Base-by-base conservation (phyloP, 2,113 vertebrate species). In the Suncus etruscus region DNA sequence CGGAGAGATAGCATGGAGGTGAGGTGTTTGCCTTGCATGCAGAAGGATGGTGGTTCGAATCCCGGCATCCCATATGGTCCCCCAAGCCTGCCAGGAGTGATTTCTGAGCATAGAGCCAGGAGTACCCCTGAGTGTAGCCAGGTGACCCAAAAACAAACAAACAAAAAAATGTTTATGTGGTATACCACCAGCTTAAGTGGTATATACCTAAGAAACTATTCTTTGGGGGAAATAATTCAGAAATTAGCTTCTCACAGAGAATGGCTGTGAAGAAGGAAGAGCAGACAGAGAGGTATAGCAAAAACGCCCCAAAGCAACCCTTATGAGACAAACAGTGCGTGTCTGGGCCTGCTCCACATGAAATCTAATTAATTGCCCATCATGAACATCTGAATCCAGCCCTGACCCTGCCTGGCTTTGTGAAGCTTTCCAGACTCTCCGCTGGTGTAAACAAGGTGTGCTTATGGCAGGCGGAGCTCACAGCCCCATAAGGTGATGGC, bases 351-450 rank as follows among this genome's bases (percentile, higher is more conserved):
- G 61, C 22, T 72, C 58, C 58, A 32, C 1, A 18, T 20, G 85
- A 25, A 25, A 8, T 58, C 51, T 3, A 80, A 73, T 73, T 70
- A 80, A 75, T 31, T 82, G 39, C 84, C 32, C 48, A 32, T 29
- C 22, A 66, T 39, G 39, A 39, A 27, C 39, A 85, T 6, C 31
- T 75, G 68, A 87, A 22, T 31, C 32, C 20, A 20, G 8, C 8
- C 89, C 24, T 79, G 39, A 31, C 45, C 24, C 51, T 68, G n/a
- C 48, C 93, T 47, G 85, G 29, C 39, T 80, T 86, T 39, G 51
- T 4, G 2, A 29, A 32, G 45, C 63, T 39, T 27, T 77, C 15
- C 70, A 85, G 14, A 85, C 0, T 32, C 14, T 54, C 15, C 61
- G 16, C 58, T 22, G 16, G 58, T 61, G 58, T 61, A 22, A 61